Base-by-base conservation (phyloP, 2,797 vertebrate genomes). In the Pseudocheirus occidentalis region DNA sequence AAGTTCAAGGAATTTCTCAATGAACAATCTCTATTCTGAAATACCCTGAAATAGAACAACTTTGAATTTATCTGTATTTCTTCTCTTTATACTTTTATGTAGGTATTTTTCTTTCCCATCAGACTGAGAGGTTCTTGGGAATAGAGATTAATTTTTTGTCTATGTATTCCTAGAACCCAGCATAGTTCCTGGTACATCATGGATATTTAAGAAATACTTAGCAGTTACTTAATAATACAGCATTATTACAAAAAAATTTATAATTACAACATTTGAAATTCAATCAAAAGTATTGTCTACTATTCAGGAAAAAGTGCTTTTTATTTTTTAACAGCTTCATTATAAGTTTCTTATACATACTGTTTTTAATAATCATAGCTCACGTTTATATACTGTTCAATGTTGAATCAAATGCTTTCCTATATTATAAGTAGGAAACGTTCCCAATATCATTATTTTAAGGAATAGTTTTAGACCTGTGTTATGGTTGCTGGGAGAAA, bases 401-500 rank as follows among this genome's bases (percentile, higher is more conserved):
- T 12, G 91, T 66, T 24, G 1, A 58, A 27, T 50, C 34, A 57
- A 55, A 58, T 5, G 40, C 73, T 87, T 87, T 90, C 87, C 87
- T 92, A 52, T 52, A 52, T 52, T 50, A 5, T 90, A 55, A 2
- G 59, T 31, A 87, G 73, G 55, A 58, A 7, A 13, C 5, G 92
- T 95, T 89, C 12, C 53, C 55, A 89, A 28, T 11, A 55, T 53
- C 0, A 16, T 28, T 31, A 54, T 55, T 90, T 91, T 50, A 93
- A 55, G 34, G 89, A 40, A 40, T 5, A 11, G 4, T 56, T 62
- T 94, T 34, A 7, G 24, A 1, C 0, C 18, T 34, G 0, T 0
- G 34, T 46, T 4, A 18, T 0, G 4, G 0, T 53, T 29, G 16
- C 1, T 40, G 57, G n/a, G 91, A 91, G 52, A 0, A 1, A 0